phyloP scores from a whole-genome alignment of 2,888 invertebrate genomes.

The Frankliniella intonsa region DNA sequence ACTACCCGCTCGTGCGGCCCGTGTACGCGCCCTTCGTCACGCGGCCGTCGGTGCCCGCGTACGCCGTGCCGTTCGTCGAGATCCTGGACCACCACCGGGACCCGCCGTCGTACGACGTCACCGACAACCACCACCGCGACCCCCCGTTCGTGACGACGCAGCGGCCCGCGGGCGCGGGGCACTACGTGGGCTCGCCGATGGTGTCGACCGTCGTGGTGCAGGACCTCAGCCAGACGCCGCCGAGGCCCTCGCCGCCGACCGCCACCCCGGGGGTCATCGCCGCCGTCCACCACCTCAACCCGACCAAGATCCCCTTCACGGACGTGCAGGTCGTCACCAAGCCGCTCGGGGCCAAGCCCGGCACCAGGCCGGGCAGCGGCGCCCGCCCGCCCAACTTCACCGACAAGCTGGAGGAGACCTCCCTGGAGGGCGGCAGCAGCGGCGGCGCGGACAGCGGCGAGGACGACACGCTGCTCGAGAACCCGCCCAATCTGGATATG shows the following conservation, averaged over 20 bases:
- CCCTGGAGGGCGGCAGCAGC: not conserved
- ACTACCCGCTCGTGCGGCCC: constrained; percentile 11
- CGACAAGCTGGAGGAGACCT: constrained; percentile 1
- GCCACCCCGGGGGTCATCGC: not conserved
- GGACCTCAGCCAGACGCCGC: constrained; percentile 13
- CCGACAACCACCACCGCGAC: not conserved
- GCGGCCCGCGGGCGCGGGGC: not conserved
- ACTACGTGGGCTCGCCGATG: not conserved
- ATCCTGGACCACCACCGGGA: constrained; percentile 21
- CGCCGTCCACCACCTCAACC: not conserved
- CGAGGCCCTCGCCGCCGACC: not conserved
- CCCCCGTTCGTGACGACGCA: not conserved
- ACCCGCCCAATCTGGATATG: not conserved
- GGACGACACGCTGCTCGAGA: not conserved
- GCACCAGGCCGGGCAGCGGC: not conserved
- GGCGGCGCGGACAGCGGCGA: not conserved
- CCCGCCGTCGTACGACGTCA: not conserved
- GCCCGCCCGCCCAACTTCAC: not conserved
- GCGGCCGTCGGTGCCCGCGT: not conserved
- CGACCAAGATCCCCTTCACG: constrained; percentile 17
- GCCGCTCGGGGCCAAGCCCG: not conserved
- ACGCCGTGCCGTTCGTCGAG: constrained; percentile 15
- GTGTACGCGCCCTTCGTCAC: constrained; percentile 14
- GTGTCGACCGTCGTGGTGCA: constrained; percentile 21
- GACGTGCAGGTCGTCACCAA: not conserved